Evolutionary conservation across 64 coral and sea anemone genomes (phyloP).

Genomic region (Acropora yongei): DNA sequence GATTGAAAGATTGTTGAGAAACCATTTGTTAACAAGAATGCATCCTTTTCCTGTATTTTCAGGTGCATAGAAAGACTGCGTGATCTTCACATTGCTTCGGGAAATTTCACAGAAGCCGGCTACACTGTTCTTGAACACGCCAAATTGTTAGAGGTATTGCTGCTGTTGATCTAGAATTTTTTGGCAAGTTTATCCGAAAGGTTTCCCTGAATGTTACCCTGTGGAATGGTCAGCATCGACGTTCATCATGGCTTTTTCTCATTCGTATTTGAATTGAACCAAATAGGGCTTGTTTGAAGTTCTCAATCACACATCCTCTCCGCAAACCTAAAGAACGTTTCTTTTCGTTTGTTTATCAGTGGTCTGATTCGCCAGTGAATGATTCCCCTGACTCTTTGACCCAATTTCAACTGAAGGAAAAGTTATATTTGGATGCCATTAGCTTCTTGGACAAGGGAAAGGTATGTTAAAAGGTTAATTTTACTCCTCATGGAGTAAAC

Average conservation of each 20-base stretch:
- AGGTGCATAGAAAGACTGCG: conserved; percentile 85
- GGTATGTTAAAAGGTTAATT: conserved; percentile 14
- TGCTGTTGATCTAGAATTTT: neutral
- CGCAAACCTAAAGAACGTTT: neutral
- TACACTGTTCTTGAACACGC: conserved; percentile 75
- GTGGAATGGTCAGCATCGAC: too few species aligned
- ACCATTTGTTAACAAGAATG: neutral
- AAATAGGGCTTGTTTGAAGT: too few species aligned
- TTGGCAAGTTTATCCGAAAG: too few species aligned
- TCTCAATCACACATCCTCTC: too few species aligned
- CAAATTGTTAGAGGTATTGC: conserved; percentile 58
- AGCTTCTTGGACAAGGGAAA: conserved; percentile 89
- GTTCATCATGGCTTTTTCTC: too few species aligned
- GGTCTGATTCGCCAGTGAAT: conserved; percentile 62
- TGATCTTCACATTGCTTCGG: conserved; percentile 76
- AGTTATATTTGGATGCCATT: conserved; percentile 91
- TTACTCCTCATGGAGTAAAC: neutral
- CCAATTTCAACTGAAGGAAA: conserved; percentile 89
- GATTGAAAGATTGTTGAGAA: neutral
- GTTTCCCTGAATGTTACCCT: too few species aligned
- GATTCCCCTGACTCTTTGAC: conserved; percentile 58
- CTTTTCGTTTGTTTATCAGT: conserved; percentile 50
- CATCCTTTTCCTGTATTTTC: neutral
- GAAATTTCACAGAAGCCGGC: conserved; percentile 91
- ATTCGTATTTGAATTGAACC: too few species aligned